phyloP scores from a whole-genome alignment of 2,888 invertebrate species.

The Sinodicranocentrus sp. region DNA sequence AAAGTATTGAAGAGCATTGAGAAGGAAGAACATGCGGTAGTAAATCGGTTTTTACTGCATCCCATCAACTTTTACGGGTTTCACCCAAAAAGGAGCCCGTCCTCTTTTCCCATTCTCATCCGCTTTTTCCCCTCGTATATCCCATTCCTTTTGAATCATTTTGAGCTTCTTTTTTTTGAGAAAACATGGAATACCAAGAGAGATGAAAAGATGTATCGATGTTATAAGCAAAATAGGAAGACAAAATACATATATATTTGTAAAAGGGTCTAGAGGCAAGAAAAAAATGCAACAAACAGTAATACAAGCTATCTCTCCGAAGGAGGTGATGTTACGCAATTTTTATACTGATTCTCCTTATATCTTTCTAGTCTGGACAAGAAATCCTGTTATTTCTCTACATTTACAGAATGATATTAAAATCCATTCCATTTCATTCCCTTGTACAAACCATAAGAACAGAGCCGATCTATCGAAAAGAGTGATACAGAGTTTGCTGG shows the following conservation, averaged over 20 bases:
- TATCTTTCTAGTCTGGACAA: too few species aligned
- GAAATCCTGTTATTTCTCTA: too few species aligned
- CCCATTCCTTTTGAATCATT: constrained; percentile 43
- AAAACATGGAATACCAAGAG: constrained; percentile 11
- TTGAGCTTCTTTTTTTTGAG: constrained; percentile 2
- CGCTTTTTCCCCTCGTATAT: neutral
- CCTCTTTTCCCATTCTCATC: constrained; percentile 15
- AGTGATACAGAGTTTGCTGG: too few species aligned
- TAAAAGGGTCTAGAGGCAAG: neutral
- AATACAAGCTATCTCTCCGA: neutral
- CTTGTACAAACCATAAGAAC: too few species aligned
- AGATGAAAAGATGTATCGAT: constrained; percentile 17
- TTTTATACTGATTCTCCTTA: neutral
- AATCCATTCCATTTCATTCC: constrained; percentile 12
- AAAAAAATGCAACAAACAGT: neutral
- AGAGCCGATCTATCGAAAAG: too few species aligned
- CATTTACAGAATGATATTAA: neutral
- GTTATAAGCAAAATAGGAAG: neutral
- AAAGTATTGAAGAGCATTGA: constrained; percentile 64
- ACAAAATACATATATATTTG: too few species aligned
- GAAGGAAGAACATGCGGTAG: constrained; percentile 68
- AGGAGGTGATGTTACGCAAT: constrained; percentile 4
- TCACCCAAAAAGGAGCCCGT: constrained; percentile 64
- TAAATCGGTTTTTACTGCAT: constrained; percentile 73
- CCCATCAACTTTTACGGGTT: constrained; percentile 72